Conservation (phyloP, 1,140 invertebrate species). For the Anastrepha ludens region DNA sequence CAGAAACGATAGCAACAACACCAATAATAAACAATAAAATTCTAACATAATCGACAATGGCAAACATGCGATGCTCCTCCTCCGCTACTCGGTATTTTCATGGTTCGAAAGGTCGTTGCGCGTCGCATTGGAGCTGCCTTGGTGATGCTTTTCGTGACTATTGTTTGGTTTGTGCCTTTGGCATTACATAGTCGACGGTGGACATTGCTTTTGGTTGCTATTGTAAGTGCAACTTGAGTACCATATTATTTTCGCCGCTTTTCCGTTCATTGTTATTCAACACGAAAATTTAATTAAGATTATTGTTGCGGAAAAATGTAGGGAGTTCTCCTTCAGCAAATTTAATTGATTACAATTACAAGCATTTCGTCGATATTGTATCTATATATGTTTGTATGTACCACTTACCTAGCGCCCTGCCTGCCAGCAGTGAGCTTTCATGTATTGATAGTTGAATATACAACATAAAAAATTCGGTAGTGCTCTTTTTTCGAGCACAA, state of each 20-base stretch:
- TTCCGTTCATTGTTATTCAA: background rate
- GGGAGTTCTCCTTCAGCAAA: conserved; percentile 10
- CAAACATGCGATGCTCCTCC: background rate
- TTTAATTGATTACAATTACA: conserved; percentile 31
- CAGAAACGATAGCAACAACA: background rate
- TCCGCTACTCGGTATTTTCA: no score
- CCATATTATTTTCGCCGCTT: background rate
- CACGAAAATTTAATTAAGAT: conserved; percentile 48
- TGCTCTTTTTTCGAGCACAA: background rate
- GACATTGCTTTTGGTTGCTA: background rate
- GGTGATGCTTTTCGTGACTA: no score
- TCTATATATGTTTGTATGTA: no score
- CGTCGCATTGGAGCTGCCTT: no score
- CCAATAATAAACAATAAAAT: background rate
- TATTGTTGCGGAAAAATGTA: conserved; percentile 42
- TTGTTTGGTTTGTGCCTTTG: background rate
- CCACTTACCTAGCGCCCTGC: no score
- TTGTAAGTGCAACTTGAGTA: background rate
- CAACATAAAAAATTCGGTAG: no score
- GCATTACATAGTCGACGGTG: background rate
- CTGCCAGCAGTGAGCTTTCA: no score
- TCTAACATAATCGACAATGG: background rate
- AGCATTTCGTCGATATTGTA: background rate
- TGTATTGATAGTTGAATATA: no score
- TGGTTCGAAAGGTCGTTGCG: no score